A percentile compares a stretch with the other conserved stretches of the same genome.
These are phyloP conservation scores for Aphelinus certus DNA, from an alignment of 1,140 invertebrate species.

Conservation along the genomic window DNA sequence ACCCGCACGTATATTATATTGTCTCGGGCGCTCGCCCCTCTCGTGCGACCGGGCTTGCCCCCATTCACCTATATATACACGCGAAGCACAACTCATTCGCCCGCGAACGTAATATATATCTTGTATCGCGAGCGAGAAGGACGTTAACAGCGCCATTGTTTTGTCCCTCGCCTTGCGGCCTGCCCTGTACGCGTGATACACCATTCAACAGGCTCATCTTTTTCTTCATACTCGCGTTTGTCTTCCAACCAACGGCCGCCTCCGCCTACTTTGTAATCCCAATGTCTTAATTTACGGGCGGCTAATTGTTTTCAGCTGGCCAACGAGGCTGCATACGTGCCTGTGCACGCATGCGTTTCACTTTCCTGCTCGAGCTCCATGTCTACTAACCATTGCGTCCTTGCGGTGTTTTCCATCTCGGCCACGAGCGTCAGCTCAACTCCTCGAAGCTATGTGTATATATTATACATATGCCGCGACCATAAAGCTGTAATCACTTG, in stretches of 20 bases:
- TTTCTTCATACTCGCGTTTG: neutral
- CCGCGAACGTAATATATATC: neutral
- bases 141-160: conserved; percentile 11
- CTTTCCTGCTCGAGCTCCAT: no score
- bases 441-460: no score
- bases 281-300: conserved; percentile 7
- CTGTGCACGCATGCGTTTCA: no score
- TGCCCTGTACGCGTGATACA: neutral
- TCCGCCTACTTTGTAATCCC: neutral
- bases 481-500: no score
- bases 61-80: neutral
- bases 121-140: neutral
- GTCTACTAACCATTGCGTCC: no score
- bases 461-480: no score
- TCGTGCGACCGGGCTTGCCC: neutral
- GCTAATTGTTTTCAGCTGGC: neutral
- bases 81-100: neutral
- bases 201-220: neutral
- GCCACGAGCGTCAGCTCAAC: no score
- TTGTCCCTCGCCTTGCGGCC: neutral
- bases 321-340: no score
- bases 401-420: no score
- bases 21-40: neutral
- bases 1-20: neutral
- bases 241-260: neutral